Percentiles rank a stretch among this genome's conserved stretches.
phyloP scores from a whole-genome alignment of 2,113 vertebrate species.

The Elaphurus davidianus region DNA sequence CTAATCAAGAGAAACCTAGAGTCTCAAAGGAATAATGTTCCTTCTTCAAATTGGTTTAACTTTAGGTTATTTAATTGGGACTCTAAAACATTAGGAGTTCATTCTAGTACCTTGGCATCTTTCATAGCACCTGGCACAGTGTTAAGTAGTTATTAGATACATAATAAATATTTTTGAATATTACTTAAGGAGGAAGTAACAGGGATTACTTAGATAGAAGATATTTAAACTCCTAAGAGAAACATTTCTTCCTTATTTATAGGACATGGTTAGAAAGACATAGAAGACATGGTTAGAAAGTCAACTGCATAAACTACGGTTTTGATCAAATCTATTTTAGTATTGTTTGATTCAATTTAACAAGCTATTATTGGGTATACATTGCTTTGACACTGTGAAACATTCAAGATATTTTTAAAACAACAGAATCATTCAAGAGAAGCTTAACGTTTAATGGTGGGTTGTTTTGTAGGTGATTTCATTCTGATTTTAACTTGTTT shows the following conservation, averaged over 20 bases:
- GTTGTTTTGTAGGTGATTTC: background rate
- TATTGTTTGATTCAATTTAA: slow-evolving; percentile 2
- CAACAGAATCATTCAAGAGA: background rate
- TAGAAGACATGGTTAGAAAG: background rate
- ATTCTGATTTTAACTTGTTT: background rate
- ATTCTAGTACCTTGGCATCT: slow-evolving; percentile 36
- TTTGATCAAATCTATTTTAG: slow-evolving; percentile 19
- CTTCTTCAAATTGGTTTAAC: slow-evolving; percentile 54
- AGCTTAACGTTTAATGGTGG: background rate
- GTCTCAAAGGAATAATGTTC: slow-evolving; percentile 59
- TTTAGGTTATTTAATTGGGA: slow-evolving; percentile 60
- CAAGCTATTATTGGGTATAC: background rate
- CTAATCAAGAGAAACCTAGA: slow-evolving; percentile 62
- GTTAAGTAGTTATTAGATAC: slow-evolving; percentile 22
- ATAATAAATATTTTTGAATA: slow-evolving; percentile 42
- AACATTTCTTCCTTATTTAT: slow-evolving; percentile 4
- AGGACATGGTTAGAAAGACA: background rate
- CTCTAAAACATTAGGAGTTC: slow-evolving; percentile 51
- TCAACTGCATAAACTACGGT: background rate
- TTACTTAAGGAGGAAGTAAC: slow-evolving; percentile 17
- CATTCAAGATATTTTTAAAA: background rate
- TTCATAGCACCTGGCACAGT: slow-evolving; percentile 36
- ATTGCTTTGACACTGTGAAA: background rate
- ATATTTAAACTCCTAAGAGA: slow-evolving; percentile 30
- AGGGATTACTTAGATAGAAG: background rate